phyloP scores from a whole-genome alignment of 2,797 vertebrate genomes.

The Macroramphosus scolopax region DNA sequence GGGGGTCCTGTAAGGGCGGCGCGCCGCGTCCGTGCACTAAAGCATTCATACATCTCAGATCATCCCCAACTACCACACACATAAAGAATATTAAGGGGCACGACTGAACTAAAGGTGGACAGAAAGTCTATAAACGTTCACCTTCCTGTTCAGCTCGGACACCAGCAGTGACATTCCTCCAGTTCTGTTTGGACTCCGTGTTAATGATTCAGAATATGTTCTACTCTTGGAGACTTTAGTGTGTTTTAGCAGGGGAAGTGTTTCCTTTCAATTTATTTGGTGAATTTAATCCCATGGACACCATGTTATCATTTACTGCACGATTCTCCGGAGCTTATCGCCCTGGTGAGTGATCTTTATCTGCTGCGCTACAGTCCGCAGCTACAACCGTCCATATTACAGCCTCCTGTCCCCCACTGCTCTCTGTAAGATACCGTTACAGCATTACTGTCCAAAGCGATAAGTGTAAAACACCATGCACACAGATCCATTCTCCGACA shows the following conservation, averaged over 20 bases:
- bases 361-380: slow-evolving; percentile 12
- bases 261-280: slow-evolving; percentile 17
- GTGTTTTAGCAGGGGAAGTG: slow-evolving; percentile 6
- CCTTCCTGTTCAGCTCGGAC: slow-evolving; percentile 24
- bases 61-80: too few species aligned
- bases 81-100: slow-evolving; percentile 22
- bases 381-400: slow-evolving; percentile 16
- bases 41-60: too few species aligned
- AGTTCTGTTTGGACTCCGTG: slow-evolving; percentile 21
- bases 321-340: slow-evolving; percentile 26
- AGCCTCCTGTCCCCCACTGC: too few species aligned
- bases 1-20: slow-evolving; percentile 12
- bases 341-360: slow-evolving; percentile 37
- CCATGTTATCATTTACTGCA: slow-evolving; percentile 28
- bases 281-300: slow-evolving; percentile 23
- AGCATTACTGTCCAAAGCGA: slow-evolving; percentile 16
- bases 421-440: slow-evolving; percentile 14
- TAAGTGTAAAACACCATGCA: slow-evolving; percentile 37
- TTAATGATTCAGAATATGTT: slow-evolving; percentile 8
- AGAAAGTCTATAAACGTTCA: slow-evolving; percentile 44
- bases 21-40: slow-evolving; percentile 6
- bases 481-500: slow-evolving; percentile 73
- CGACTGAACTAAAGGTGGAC: slow-evolving; percentile 18
- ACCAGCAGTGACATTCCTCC: slow-evolving; percentile 8
- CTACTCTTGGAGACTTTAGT: slow-evolving; percentile 2